Conservation (phyloP, 37 sponge, comb jelly and placozoan genomes). For the Chondrosia reniformis region DNA sequence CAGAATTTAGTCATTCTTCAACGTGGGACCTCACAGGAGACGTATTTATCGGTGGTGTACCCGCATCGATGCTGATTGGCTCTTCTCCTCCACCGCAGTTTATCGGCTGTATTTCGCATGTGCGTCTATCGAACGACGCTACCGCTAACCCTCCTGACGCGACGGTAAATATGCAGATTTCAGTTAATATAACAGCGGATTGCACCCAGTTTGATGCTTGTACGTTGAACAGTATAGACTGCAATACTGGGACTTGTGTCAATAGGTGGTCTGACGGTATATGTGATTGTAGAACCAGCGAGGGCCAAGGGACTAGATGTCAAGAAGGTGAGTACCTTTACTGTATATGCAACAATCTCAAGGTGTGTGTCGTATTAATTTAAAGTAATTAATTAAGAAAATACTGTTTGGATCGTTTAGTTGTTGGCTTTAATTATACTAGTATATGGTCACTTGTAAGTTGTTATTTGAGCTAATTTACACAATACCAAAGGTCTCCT, state of each 20-base stretch:
- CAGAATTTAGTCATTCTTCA: neutral
- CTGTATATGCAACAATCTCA: no score
- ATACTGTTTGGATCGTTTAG: no score
- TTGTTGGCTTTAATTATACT: no score
- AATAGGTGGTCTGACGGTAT: neutral
- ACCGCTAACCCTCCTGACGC: neutral
- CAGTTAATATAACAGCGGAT: neutral
- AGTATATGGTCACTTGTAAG: no score
- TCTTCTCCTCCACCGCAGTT: neutral
- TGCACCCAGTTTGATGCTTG: neutral
- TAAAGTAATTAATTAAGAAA: no score
- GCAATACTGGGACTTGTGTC: neutral
- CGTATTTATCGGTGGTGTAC: conserved; percentile 5
- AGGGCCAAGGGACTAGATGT: neutral
- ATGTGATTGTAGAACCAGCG: neutral
- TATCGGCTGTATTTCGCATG: neutral
- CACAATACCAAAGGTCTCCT: no score
- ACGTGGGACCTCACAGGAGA: neutral
- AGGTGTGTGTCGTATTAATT: no score
- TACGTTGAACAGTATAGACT: neutral
- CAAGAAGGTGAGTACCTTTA: conserved; percentile 2
- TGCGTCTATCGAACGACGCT: neutral
- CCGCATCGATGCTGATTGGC: neutral
- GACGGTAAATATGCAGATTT: neutral
- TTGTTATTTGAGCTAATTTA: no score